Conservation (phyloP, 2,113 vertebrate genomes). For the Mormyrus iriodes region DNA sequence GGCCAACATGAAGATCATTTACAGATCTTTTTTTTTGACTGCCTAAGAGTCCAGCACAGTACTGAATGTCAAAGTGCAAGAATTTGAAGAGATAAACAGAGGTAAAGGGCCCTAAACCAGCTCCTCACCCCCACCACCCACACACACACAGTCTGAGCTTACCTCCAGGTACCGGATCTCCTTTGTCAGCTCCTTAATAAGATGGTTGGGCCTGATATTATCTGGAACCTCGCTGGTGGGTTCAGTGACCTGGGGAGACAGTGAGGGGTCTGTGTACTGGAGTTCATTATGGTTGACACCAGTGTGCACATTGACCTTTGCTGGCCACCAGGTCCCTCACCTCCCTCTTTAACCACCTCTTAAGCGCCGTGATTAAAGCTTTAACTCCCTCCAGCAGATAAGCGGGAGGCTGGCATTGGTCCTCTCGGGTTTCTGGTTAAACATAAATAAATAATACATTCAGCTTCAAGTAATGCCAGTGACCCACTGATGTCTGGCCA, state of each 20-base stretch:
- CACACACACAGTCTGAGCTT: constrained; percentile 35
- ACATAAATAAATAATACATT: background rate
- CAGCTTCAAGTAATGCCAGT: background rate
- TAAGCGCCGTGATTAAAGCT: constrained; percentile 87
- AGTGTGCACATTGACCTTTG: background rate
- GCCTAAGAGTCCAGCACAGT: background rate
- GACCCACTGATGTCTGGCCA: background rate
- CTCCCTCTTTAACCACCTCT: constrained; percentile 93
- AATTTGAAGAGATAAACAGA: background rate
- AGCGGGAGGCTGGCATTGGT: constrained; percentile 79
- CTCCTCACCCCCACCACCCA: background rate
- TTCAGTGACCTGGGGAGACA: constrained; percentile 75
- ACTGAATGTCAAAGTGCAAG: background rate
- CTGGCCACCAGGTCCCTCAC: constrained; percentile 49
- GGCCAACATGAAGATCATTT: background rate
- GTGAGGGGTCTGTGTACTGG: background rate
- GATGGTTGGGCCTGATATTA: constrained; percentile 92
- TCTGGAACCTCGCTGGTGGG: constrained; percentile 95
- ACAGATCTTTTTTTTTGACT: background rate
- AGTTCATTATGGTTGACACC: constrained; percentile 9
- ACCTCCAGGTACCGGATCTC: constrained; percentile 96
- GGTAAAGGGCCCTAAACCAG: background rate
- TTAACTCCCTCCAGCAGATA: constrained; percentile 91
- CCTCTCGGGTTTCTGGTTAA: constrained; percentile 80
- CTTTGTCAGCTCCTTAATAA: constrained; percentile 97